A percentile compares a stretch with the other conserved stretches of the same genome.
Conservation (phyloP, 1,140 invertebrate species). For the Pachyrhynchus sulphureomaculatus region DNA sequence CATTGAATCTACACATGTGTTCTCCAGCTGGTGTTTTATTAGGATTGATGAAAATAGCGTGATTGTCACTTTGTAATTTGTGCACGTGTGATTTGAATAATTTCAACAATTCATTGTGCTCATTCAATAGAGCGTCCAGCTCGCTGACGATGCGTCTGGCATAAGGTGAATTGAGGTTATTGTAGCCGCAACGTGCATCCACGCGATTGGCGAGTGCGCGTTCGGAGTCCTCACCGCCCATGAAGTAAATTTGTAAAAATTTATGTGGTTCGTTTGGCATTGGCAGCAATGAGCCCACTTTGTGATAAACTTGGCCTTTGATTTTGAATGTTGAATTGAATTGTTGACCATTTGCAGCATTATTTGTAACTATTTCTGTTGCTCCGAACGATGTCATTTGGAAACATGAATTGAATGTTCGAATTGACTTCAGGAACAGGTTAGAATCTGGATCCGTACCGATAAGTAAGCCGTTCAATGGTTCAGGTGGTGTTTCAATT, state of each 20-base stretch:
- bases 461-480: constrained; percentile 37
- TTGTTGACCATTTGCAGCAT: constrained; percentile 22
- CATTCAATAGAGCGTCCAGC: constrained; percentile 26
- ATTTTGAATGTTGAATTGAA: constrained; percentile 28
- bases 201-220: too few relatives aligned
- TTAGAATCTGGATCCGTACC: constrained; percentile 35
- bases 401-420: constrained; percentile 32
- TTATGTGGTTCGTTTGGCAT: constrained; percentile 34
- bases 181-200: constrained; percentile 11
- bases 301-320: constrained; percentile 53
- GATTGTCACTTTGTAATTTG: constrained; percentile 29
- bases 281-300: constrained; percentile 43
- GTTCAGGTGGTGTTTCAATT: constrained; percentile 38
- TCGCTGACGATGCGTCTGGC: constrained; percentile 28
- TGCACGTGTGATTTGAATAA: constrained; percentile 25
- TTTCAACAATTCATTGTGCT: constrained; percentile 33
- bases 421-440: constrained; percentile 8
- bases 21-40: constrained; percentile 48
- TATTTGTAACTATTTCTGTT: constrained; percentile 27
- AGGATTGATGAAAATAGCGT: constrained; percentile 47
- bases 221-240: constrained; percentile 40
- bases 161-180: constrained; percentile 30
- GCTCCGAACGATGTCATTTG: constrained; percentile 38
- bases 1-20: constrained; percentile 45
- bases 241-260: constrained; percentile 50